Conservation (phyloP, 2,888 invertebrate species). For the Drosophila mayaguana region DNA sequence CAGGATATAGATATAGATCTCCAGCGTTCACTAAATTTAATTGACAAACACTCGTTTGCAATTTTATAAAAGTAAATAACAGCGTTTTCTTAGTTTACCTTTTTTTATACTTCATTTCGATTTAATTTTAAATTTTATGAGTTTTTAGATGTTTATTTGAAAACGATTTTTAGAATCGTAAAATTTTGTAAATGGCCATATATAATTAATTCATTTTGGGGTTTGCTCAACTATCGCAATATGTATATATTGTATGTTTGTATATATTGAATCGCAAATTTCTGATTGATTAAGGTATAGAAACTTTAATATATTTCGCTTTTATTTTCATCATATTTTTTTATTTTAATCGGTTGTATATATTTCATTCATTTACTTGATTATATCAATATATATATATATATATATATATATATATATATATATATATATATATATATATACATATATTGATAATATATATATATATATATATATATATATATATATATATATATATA, state of each 20-base stretch:
- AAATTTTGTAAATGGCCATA: slow-evolving; percentile 66
- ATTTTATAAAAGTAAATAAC: slow-evolving; percentile 69
- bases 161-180: slow-evolving; percentile 62
- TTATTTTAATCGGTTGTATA: slow-evolving; percentile 59
- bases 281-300: slow-evolving; percentile 75
- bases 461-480: slow-evolving; percentile 76
- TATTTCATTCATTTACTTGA: slow-evolving; percentile 71
- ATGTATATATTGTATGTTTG: slow-evolving; percentile 57
- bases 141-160: slow-evolving; percentile 37
- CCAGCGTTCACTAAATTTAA: slow-evolving; percentile 35
- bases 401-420: slow-evolving; percentile 48
- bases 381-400: slow-evolving; percentile 64
- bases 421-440: slow-evolving; percentile 18
- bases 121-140: slow-evolving; percentile 16
- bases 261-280: slow-evolving; percentile 72
- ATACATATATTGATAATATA: slow-evolving; percentile 72
- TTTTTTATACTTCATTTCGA: background rate
- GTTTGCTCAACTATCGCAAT: slow-evolving; percentile 62
- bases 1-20: slow-evolving; percentile 22
- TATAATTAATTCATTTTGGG: slow-evolving; percentile 50
- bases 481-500: slow-evolving; percentile 73
- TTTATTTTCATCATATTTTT: slow-evolving; percentile 9
- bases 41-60: slow-evolving; percentile 39
- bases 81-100: slow-evolving; percentile 16
- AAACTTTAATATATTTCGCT: slow-evolving; percentile 61